These are phyloP conservation scores for Spheniscus humboldti DNA, from an alignment of 2,797 vertebrate species.

Conservation along the genomic window DNA sequence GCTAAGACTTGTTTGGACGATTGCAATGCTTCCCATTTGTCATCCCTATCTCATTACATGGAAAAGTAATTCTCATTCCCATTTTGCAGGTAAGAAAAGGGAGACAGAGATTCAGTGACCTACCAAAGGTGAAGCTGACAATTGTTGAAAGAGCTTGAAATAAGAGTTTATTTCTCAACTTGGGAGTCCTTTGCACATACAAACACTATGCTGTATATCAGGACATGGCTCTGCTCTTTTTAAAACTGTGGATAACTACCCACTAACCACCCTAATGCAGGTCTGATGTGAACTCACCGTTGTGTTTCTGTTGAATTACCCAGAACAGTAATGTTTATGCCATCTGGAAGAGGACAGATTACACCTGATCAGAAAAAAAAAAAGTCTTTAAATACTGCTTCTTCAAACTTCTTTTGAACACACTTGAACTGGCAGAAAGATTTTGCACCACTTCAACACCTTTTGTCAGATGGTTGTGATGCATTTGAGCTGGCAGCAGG, in stretches of 20 bases:
- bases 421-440: constrained; percentile 22
- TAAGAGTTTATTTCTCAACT: not conserved
- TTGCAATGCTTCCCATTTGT: not conserved
- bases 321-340: not conserved
- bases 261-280: not conserved
- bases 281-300: not conserved
- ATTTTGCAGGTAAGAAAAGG: not conserved
- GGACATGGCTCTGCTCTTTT: not conserved
- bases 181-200: not conserved
- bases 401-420: not conserved
- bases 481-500: constrained; percentile 7
- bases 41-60: not conserved
- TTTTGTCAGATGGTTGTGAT: not conserved
- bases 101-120: not conserved
- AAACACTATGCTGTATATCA: not conserved
- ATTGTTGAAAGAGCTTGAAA: not conserved
- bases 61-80: not conserved
- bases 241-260: not conserved
- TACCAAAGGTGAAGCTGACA: not conserved
- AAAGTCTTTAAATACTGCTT: not conserved
- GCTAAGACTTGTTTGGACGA: not conserved
- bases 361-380: not conserved
- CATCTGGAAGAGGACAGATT: not conserved
- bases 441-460: constrained; percentile 7
- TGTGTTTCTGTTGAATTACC: not conserved